A percentile compares a stretch with the other conserved stretches of the same genome.
Evolutionary conservation across 2,888 invertebrate species (phyloP).

Genomic region (Lasioglossum figueresi): DNA sequence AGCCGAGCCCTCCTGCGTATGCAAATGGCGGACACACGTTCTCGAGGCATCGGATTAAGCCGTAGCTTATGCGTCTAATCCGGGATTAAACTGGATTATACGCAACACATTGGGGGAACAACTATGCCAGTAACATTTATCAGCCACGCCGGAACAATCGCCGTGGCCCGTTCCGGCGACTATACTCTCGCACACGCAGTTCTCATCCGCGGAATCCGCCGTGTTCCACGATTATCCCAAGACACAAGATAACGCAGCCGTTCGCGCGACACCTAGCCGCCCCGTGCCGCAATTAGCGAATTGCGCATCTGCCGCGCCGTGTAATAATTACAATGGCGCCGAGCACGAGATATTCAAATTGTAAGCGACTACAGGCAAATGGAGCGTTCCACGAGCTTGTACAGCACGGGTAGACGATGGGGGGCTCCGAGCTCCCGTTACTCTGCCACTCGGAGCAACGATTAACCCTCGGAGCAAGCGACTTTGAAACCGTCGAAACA

Average conservation of each 20-base stretch:
- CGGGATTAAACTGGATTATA: constrained; percentile 64
- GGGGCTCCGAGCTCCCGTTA: neutral
- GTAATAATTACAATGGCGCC: neutral
- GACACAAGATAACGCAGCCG: constrained; percentile 8
- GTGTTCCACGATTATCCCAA: constrained; percentile 29
- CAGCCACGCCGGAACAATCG: constrained; percentile 56
- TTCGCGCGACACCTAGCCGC: constrained; percentile 2
- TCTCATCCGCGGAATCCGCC: constrained; percentile 23
- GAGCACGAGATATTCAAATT: constrained; percentile 8
- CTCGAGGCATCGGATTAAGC: constrained; percentile 62
- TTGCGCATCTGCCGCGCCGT: neutral
- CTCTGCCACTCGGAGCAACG: neutral
- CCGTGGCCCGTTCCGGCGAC: constrained; percentile 5
- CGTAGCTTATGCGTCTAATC: constrained; percentile 66
- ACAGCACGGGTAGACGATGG: neutral
- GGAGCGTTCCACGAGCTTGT: neutral
- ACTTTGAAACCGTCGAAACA: neutral
- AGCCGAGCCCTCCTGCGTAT: constrained; percentile 33
- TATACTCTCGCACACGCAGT: constrained; percentile 10
- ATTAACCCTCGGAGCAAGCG: neutral
- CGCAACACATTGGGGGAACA: constrained; percentile 59
- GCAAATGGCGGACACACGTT: constrained; percentile 61
- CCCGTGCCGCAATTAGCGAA: constrained; percentile 7
- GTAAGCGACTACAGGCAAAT: neutral
- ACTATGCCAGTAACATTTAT: constrained; percentile 61